Percentiles rank a stretch among this genome's conserved stretches.
Evolutionary conservation across 2,797 vertebrate genomes (phyloP).

Genomic region (Paramormyrops hopkinsi): DNA sequence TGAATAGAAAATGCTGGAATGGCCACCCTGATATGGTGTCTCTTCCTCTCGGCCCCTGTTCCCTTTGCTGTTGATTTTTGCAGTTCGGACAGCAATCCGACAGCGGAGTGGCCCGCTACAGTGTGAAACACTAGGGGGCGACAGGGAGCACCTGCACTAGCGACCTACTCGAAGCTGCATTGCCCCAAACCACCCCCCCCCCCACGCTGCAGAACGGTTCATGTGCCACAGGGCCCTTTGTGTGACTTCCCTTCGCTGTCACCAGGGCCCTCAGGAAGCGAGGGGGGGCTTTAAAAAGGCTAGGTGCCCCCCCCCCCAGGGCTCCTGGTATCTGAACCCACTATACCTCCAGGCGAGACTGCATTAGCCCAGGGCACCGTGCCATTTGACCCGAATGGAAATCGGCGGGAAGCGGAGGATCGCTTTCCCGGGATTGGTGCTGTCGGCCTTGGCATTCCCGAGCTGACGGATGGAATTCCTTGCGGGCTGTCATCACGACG

Average conservation of each 20-base stretch:
- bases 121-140: neutral
- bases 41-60: neutral
- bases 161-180: neutral
- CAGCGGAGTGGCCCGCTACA: conserved; percentile 26
- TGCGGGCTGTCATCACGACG: conserved; percentile 26
- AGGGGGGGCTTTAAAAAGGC: neutral
- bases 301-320: neutral
- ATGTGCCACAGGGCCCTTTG: neutral
- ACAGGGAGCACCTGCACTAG: neutral
- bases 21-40: neutral
- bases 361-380: conserved; percentile 31
- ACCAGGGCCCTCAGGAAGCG: neutral
- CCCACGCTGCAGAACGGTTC: neutral
- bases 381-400: conserved; percentile 44
- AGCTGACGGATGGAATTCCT: conserved; percentile 22
- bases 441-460: conserved; percentile 6
- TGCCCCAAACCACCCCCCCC: neutral
- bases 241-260: neutral
- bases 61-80: neutral
- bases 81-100: conserved; percentile 13
- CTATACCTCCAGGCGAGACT: neutral
- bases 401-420: conserved; percentile 37
- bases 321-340: neutral
- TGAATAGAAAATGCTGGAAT: conserved; percentile 49
- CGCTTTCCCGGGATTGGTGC: neutral